phyloP scores from a whole-genome alignment of 2,888 invertebrate species.

The Plemyria rubiginata region DNA sequence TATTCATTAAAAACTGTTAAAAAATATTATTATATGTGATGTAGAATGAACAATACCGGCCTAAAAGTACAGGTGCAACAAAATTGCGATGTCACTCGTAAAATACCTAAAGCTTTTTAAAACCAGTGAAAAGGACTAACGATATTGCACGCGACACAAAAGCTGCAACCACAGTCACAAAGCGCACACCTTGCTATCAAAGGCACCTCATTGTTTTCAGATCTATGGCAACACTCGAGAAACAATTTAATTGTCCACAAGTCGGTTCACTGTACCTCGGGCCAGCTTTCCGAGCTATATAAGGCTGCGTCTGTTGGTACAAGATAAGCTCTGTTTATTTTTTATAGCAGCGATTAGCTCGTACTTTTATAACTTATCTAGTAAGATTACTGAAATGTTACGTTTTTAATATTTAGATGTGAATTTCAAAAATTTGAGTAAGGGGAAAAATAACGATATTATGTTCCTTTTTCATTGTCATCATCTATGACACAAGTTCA shows the following conservation, averaged over 20 bases:
- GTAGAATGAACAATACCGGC: too few species aligned
- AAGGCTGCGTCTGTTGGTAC: conserved; percentile 65
- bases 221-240: conserved; percentile 19
- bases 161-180: not conserved
- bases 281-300: conserved; percentile 64
- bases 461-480: too few species aligned
- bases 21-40: too few species aligned
- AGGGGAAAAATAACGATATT: too few species aligned
- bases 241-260: conserved; percentile 54
- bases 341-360: conserved; percentile 65
- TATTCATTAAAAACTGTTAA: not conserved
- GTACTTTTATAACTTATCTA: conserved; percentile 43
- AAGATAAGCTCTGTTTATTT: conserved; percentile 77
- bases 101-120: conserved; percentile 3
- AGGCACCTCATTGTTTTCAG: conserved; percentile 16
- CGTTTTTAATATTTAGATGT: not conserved
- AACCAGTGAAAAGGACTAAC: not conserved
- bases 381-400: not conserved
- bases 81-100: not conserved
- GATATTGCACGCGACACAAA: conserved; percentile 17
- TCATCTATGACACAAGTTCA: too few species aligned
- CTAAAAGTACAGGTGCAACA: not conserved
- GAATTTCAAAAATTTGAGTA: too few species aligned
- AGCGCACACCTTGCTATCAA: conserved; percentile 17
- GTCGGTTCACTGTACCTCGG: conserved; percentile 51